Base-by-base conservation (phyloP, 2,113 vertebrate genomes). In the Pithys albifrons region DNA sequence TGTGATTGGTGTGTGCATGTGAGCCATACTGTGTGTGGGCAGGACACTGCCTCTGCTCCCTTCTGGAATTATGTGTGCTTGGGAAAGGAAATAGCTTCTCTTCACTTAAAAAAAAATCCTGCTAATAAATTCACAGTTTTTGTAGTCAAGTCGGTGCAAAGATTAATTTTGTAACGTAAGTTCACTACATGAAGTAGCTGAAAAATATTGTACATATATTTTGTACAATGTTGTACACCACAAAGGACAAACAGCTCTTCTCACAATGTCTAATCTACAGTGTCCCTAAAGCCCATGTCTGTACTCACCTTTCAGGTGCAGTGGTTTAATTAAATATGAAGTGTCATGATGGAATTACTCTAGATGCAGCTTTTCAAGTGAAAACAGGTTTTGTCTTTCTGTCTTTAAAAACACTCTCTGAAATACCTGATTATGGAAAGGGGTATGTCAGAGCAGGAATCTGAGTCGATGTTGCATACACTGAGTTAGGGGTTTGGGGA, bases 1-100 rank as follows among this genome's bases (percentile, higher is more conserved):
- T 35, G 22, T 41, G 74, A 73, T 37, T 58, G 79, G 75, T 71
- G 58, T 43, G 31, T 48, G 87, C 81, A 75, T 35, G 89, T 79
- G 58, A 92, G 85, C 94, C 95, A 96, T 96, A 89, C 93, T 94
- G 95, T 96, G 92, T 88, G 95, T 95, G 91, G 95, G 87, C 95
- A 96, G 73, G 74, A 33, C 73, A 66, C 91, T 91, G 94, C 89
- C 88, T 95, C 93, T 90, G 90, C 88, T 94, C 54, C 93, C 91
- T 97, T 96, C 95, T 95, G 91, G 91, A 92, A 95, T 88, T 82
- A 81, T 20, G 64, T 89, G 88, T 88, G 89, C 88, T 88, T 89
- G 78, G 94, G 71, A 92, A 93, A 86, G 58, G 82, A 94, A 96
- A 93, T 58, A 91, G 85, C 91, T 96, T 57, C 70, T 91, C 65